Percentiles rank a stretch among this genome's conserved stretches.
Conservation (phyloP, 2,113 vertebrate species). For the Hippocampus barbouri region DNA sequence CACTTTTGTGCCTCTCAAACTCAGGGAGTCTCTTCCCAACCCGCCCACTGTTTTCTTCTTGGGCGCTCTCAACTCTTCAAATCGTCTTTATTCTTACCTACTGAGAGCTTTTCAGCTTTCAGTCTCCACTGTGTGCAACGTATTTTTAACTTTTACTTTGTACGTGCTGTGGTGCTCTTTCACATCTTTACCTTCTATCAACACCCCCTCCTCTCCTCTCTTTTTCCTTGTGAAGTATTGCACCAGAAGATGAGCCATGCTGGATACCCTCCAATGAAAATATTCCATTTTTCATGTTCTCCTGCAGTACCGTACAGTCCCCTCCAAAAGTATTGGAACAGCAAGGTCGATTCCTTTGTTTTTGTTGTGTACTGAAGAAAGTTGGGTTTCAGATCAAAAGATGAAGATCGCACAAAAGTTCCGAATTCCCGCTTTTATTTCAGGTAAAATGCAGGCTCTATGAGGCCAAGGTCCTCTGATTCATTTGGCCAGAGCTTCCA, state of each 20-base stretch:
- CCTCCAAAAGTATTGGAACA: too few relatives aligned
- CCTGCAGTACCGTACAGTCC: not conserved
- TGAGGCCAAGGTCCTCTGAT: too few relatives aligned
- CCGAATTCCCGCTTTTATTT: too few relatives aligned
- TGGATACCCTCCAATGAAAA: not conserved
- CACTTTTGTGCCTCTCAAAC: slow-evolving; percentile 58
- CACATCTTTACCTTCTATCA: slow-evolving; percentile 17
- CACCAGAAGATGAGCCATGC: slow-evolving; percentile 24
- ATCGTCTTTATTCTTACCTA: slow-evolving; percentile 39
- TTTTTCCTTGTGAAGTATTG: slow-evolving; percentile 13
- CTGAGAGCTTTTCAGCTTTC: slow-evolving; percentile 29
- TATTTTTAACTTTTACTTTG: slow-evolving; percentile 40
- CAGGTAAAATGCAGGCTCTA: too few relatives aligned
- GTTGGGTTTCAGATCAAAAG: not conserved
- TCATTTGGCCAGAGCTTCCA: too few relatives aligned
- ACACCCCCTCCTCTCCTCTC: slow-evolving; percentile 22
- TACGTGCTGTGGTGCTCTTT: slow-evolving; percentile 29
- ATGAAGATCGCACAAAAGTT: not conserved
- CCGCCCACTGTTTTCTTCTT: slow-evolving; percentile 21
- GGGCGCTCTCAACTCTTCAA: slow-evolving; percentile 7
- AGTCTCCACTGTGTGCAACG: slow-evolving; percentile 31
- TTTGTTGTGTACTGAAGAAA: too few relatives aligned
- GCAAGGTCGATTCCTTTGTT: too few relatives aligned
- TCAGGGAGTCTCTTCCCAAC: slow-evolving; percentile 33
- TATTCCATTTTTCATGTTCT: not conserved